Base-by-base conservation (phyloP, 2,113 vertebrate genomes). In the Rhadina sibilatrix region DNA sequence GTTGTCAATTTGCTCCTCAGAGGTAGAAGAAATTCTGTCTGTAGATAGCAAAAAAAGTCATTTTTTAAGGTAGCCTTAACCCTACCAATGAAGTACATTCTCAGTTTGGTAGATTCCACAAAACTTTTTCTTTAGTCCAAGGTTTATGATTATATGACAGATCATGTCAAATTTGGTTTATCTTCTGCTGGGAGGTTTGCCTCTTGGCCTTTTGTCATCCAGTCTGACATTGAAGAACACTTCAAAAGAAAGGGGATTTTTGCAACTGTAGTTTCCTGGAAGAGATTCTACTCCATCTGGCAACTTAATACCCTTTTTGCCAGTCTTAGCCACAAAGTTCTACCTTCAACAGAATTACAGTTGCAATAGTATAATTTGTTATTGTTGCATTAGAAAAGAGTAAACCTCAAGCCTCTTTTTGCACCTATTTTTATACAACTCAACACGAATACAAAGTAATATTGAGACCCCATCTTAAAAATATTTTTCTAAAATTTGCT, bases 231-330 rank as follows among this genome's bases (percentile, higher is more conserved):
- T 24, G 15, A 66, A 54, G 46, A 49, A 16, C 27, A 37, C 16
- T 27, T 37, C 0, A 72, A 68, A 66, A 71, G 37, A 35, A 6
- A 46, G 13, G 6, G 4, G 0, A 5, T 30, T 47, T 57, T 38
- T 65, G 19, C 63, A 44, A 37, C 11, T 1, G 0, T 49, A 49
- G 27, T 66, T 79, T 12, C 27, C 4, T 20, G 10, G 44, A 83
- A 27, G 22, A 42, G 42, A 63, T 54, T 42, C 35, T 14, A 20
- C 47, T 83, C 16, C 30, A 38, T 40, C 17, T 77, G 57, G 64
- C 50, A 70, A 64, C 44, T 52, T 64, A 57, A 52, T 77, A 40
- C 11, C 10, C 30, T 57, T 63, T 44, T 8, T 69, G 31, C 28
- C 25, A 50, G 22, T 21, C 20, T 35, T 56, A 49, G 81, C 23